Evolutionary conservation across 2,797 vertebrate species (phyloP).

Genomic region (Centropyge bicolor): DNA sequence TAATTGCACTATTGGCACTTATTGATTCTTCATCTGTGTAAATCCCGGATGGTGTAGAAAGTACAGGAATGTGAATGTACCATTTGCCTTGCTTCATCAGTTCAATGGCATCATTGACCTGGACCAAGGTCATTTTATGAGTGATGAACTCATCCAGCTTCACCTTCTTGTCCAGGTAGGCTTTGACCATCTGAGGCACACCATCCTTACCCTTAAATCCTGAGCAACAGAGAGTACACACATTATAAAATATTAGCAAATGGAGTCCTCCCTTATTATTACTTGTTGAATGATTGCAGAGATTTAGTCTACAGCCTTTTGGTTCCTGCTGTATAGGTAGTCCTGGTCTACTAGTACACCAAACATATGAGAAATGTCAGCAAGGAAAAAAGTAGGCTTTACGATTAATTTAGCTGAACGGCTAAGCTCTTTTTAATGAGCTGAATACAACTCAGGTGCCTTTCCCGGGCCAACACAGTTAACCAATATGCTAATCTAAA

Average conservation of each 20-base stretch:
- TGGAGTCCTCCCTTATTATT: background rate
- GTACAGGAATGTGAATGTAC: slow-evolving; percentile 67
- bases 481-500: background rate
- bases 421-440: background rate
- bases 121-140: slow-evolving; percentile 85
- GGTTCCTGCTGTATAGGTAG: background rate
- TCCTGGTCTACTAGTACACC: background rate
- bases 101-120: slow-evolving; percentile 90
- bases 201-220: slow-evolving; percentile 89
- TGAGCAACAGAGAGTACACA: slow-evolving; percentile 55
- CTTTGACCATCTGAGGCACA: slow-evolving; percentile 86
- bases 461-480: background rate
- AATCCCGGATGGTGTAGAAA: background rate
- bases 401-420: too few relatives aligned
- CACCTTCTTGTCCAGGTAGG: slow-evolving; percentile 90
- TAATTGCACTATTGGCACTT: background rate
- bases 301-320: background rate
- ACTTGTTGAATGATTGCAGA: background rate
- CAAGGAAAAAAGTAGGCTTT: background rate
- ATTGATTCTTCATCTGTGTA: background rate
- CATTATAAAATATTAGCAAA: background rate
- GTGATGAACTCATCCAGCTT: slow-evolving; percentile 92
- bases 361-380: background rate
- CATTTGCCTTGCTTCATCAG: slow-evolving; percentile 88
- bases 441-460: background rate